A percentile compares a stretch with the other conserved stretches of the same genome.
phyloP scores from a whole-genome alignment of 2,797 vertebrate species.

The Pagetopsis macropterus region DNA sequence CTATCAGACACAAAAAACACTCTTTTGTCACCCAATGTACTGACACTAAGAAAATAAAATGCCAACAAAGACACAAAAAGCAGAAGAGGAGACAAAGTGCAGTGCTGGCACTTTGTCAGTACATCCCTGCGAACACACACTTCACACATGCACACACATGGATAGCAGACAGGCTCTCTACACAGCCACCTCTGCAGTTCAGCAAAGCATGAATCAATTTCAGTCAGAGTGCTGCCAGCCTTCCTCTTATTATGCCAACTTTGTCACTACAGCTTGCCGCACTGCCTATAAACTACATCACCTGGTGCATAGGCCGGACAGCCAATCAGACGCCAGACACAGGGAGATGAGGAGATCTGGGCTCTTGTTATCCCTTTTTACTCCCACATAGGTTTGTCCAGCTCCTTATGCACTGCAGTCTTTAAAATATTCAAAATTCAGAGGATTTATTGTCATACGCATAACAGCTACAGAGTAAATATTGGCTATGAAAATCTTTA shows the following conservation, averaged over 20 bases:
- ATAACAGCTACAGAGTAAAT: too few relatives aligned
- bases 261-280: conserved; percentile 32
- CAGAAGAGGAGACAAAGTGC: conserved; percentile 46
- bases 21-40: conserved; percentile 15
- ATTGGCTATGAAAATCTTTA: too few relatives aligned
- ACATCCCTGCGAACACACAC: conserved; percentile 13
- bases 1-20: background rate
- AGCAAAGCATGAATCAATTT: conserved; percentile 49
- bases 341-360: background rate
- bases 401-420: conserved; percentile 10
- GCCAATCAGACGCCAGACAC: conserved; percentile 30
- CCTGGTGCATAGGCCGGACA: background rate
- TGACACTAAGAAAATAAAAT: conserved; percentile 21
- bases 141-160: conserved; percentile 4
- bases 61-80: conserved; percentile 35
- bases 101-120: conserved; percentile 34
- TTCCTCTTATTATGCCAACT: conserved; percentile 36
- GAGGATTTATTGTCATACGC: too few relatives aligned
- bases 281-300: conserved; percentile 42
- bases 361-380: background rate
- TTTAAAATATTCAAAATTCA: too few relatives aligned
- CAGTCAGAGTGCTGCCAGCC: conserved; percentile 42
- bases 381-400: background rate
- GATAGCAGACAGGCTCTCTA: background rate
- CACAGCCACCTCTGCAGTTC: conserved; percentile 33